Base-by-base conservation (phyloP, 2,113 vertebrate species). In the Ptilonorhynchus violaceus region DNA sequence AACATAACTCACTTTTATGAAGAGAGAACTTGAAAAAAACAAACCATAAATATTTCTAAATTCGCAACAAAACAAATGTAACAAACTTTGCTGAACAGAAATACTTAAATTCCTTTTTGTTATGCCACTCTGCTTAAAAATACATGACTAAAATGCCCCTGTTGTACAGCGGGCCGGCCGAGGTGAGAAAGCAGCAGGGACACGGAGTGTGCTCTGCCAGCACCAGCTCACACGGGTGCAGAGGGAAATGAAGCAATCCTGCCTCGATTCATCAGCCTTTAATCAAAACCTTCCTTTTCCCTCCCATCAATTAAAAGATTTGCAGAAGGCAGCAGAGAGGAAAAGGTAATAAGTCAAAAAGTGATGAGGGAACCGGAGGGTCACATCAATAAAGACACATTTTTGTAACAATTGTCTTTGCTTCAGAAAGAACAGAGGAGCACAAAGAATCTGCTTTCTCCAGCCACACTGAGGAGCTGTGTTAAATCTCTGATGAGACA, bases 401-500 rank as follows among this genome's bases (percentile, higher is more conserved):
- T 97, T 95, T 97, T 96, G 86, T 96, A 96, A 84, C 91, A 92
- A 82, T 68, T 83, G 30, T 92, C 95, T 94, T 93, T 91, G 74
- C 89, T 86, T n/a, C 88, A 85, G 68, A 92, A 91, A 15, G 90
- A 93, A 55, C 19, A 30, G 79, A 44, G 62, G 79, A 92, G 63
- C 70, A 66, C 59, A 68, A 93, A 91, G 83, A 89, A 95, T 88
- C 64, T 82, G 13, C 91, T 73, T 89, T 86, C 88, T 83, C 76
- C 59, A 79, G 19, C 73, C 86, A 93, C 35, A 4, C 85, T 62
- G 94, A 97, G 85, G 89, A 96, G 96, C 78, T 94, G 39, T 73
- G 96, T 93, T 91, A 97, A 97, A 97, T 58, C 95, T 96, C 97
- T 97, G 97, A 97, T 97, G 96, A 97, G 96, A 97, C 74, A 87